Evolutionary conservation across 2,888 invertebrate genomes (phyloP), one percentile per base, ranked within the genome.

Genomic region (Actias luna): DNA sequence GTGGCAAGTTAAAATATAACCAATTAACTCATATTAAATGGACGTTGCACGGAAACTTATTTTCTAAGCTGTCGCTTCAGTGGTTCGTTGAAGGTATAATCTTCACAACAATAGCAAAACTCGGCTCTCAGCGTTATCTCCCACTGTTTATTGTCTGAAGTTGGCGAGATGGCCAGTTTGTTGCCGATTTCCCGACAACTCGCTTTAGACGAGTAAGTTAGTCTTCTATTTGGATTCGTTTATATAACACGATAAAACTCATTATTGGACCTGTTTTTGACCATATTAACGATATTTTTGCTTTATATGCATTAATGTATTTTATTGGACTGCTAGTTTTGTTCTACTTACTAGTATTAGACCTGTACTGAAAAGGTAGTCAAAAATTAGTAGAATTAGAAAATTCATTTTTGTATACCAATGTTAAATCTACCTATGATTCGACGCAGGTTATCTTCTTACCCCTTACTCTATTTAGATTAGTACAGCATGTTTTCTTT

Each of bases 141-240:
- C 65, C 71, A 77, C 80, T 86, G 88, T 89, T 88, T 89, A 92
- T 92, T 91, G 91, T 90, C 86, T 84, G 81, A 84, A 89, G 85
- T 89, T 90, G 72, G 82, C 79, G 82, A 78, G 81, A 80, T 84
- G 77, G 84, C 78, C 82, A 87, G 85, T 89, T 87, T 88, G 91
- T 89, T 83, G 76, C 86, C 79, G 82, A 84, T 85, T 85, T 79
- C 78, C 82, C 78, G 82, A 79, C 84, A 83, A 83, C 81, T 84
- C 78, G 76, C 78, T 82, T 84, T 82, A 83, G 85, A 87, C 85
- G 89, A 87, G 80, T 80, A 84, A 91, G 82, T 90, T 87, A 77
- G 75, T 82, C 78, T 79, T 72, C 79, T 80, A 79, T 80, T 80
- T 62, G 65, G 65, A 52, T 36, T 61, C 46, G 22, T 82, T 89